These are phyloP conservation scores for Anguilla rostrata DNA, from an alignment of 2,113 vertebrate genomes.

Conservation along the genomic window DNA sequence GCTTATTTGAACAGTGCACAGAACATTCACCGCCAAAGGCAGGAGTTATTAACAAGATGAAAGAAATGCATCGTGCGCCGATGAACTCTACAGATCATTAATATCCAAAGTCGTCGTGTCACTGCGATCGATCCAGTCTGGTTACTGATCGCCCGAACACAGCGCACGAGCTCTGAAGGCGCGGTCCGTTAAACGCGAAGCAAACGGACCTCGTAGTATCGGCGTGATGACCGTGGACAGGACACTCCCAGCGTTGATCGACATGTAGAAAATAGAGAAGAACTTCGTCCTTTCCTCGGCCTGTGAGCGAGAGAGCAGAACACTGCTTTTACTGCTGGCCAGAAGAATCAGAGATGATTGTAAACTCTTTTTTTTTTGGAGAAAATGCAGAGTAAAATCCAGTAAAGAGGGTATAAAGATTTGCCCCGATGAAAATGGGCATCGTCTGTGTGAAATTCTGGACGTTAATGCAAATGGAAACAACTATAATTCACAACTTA, in stretches of 20 bases:
- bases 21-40: neutral
- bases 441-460: neutral
- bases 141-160: no score
- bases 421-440: no score
- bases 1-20: neutral
- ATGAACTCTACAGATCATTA: neutral
- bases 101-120: no score
- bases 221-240: slow-evolving; percentile 93
- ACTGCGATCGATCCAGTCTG: no score
- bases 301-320: slow-evolving; percentile 63
- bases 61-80: neutral
- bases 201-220: slow-evolving; percentile 84
- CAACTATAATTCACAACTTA: neutral
- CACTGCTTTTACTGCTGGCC: neutral
- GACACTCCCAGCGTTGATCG: slow-evolving; percentile 94
- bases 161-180: no score
- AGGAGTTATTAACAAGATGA: neutral
- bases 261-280: slow-evolving; percentile 98
- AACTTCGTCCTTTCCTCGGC: slow-evolving; percentile 84
- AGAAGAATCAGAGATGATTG: neutral
- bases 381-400: no score
- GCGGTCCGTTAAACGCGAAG: neutral
- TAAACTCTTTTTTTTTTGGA: no score
- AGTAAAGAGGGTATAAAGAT: no score
- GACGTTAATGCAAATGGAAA: neutral